Conservation (phyloP, 2,888 invertebrate species). For the Napeogenes sylphis region DNA sequence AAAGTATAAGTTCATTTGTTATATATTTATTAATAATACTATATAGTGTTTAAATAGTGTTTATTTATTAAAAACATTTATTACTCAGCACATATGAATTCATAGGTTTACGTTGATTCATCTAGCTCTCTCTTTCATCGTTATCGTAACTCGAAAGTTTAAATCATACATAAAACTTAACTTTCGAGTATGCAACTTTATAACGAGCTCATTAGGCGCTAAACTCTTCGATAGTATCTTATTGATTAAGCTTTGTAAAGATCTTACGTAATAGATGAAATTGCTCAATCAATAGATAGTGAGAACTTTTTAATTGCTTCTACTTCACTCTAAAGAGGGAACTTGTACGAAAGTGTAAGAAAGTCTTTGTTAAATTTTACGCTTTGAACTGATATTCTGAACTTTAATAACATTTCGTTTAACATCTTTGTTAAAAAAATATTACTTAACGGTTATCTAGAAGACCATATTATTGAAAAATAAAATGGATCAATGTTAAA, state of each 20-base stretch:
- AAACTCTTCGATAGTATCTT: conserved; percentile 39
- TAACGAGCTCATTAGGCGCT: conserved; percentile 66
- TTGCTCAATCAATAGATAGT: conserved; percentile 35
- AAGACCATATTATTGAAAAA: neutral
- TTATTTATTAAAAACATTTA: no score
- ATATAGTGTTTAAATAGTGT: no score
- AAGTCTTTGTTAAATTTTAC: conserved; percentile 2
- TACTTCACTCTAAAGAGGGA: conserved; percentile 6
- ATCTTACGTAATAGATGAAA: conserved; percentile 22
- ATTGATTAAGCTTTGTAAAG: conserved; percentile 32
- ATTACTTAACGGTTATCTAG: neutral
- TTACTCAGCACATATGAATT: no score
- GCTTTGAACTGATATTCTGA: neutral
- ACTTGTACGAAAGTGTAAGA: neutral
- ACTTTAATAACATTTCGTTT: neutral
- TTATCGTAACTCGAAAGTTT: neutral
- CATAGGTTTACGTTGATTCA: neutral
- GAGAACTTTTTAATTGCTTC: conserved; percentile 42
- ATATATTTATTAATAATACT: no score
- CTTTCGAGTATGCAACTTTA: conserved; percentile 53
- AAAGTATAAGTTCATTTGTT: no score
- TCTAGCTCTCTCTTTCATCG: neutral
- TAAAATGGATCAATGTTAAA: neutral
- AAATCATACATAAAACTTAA: conserved; percentile 15
- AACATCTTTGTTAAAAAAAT: neutral